Evolutionary conservation across 2,888 invertebrate species (phyloP), one percentile per base, ranked within the genome.

Genomic region (Drosophila anomelani): DNA sequence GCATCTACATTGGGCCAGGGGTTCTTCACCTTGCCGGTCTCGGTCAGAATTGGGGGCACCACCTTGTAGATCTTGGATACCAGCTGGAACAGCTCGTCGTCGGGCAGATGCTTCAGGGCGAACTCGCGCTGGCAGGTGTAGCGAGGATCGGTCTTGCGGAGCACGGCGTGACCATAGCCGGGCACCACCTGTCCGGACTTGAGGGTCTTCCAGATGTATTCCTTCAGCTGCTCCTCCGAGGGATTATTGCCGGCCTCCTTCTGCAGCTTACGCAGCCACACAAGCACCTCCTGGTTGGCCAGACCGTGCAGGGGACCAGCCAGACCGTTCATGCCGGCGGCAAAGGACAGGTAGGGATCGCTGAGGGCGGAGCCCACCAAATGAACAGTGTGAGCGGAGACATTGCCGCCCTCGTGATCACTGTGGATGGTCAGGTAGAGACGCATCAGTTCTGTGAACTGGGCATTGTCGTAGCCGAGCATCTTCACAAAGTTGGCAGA

Each of bases 201-300:
- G 61, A 97, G 93, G 2, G 98, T 99, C 93, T 98, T 98, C 98
- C 98, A 98, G 91, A 99, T 97, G 94, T 98, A 99, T 58, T 99
- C 98, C 93, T 97, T 98, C 62, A 99, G 94, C 87, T 98, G 95
- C 0, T 98, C 97, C 92, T 99, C 98, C 17, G 96, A 95, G 76
- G 96, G 96, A 90, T 95, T 95, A 86, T 96, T 96, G 59, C 97
- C 97, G 56, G 99, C 94, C 91, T 97, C 96, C 87, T 96, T 94
- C 80, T 96, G 96, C 38, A 99, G 93, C 92, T 98, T 98, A 90
- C 96, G 96, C 85, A 99, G 92, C 98, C 99, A 99, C 15, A 98
- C 94, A 72, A 99, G 94, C 69, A 98, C 98, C 94, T 96, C 97
- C 93, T 98, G 97, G 92, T 97, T 98, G 76, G 97, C 97, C 57